Conservation (phyloP, 1,140 invertebrate species). For the Drosophila sturtevanti region DNA sequence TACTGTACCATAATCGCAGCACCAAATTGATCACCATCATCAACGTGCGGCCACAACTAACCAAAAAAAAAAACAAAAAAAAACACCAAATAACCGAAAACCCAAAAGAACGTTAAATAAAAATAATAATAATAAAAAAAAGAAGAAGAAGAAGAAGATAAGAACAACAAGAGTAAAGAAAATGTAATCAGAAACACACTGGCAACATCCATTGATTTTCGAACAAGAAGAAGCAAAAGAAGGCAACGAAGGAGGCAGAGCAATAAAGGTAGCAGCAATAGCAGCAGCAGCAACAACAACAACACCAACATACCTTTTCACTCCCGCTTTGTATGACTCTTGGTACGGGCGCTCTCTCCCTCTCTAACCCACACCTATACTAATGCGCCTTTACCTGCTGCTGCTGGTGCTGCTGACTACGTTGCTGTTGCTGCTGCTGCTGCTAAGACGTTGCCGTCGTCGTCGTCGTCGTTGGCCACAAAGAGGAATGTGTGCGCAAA, state of each 20-base stretch:
- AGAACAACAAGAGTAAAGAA: constrained; percentile 50
- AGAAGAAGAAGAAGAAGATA: too few species aligned
- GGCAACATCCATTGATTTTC: constrained; percentile 72
- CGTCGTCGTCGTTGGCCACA: constrained; percentile 59
- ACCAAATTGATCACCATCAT: constrained; percentile 78
- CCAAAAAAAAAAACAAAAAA: constrained; percentile 49
- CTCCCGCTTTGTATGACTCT: constrained; percentile 51
- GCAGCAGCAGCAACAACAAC: constrained; percentile 20
- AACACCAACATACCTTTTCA: constrained; percentile 76
- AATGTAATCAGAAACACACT: constrained; percentile 72
- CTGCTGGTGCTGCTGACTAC: constrained; percentile 34
- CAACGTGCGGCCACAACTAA: constrained; percentile 56
- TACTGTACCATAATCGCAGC: constrained; percentile 80
- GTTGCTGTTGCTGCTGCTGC: constrained; percentile 42
- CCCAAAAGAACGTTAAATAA: constrained; percentile 46
- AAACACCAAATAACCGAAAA: constrained; percentile 26
- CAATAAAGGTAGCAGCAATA: constrained; percentile 21
- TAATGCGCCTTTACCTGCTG: constrained; percentile 43
- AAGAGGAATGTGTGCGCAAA: constrained; percentile 63
- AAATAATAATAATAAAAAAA: constrained; percentile 56
- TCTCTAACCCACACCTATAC: constrained; percentile 41
- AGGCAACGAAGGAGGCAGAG: constrained; percentile 4
- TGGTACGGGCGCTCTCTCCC: constrained; percentile 2
- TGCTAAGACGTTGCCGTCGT: constrained; percentile 38
- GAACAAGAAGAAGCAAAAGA: constrained; percentile 47